phyloP scores from a whole-genome alignment of 2,113 vertebrate species.

The Spilogale gracilis region DNA sequence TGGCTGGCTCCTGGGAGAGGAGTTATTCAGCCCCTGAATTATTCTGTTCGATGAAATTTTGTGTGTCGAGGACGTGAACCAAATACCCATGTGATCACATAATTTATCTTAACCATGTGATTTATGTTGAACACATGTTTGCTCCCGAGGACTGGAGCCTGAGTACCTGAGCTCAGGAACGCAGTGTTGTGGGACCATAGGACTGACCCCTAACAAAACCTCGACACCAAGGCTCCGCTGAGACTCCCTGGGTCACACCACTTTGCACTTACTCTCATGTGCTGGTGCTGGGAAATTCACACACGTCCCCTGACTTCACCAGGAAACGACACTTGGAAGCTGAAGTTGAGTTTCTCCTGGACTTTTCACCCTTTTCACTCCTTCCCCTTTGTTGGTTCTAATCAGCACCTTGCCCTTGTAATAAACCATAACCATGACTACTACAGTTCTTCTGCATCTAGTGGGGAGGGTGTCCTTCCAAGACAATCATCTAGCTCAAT shows the following conservation, averaged over 20 bases:
- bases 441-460: background rate
- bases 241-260: background rate
- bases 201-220: background rate
- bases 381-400: background rate
- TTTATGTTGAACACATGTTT: background rate
- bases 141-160: background rate
- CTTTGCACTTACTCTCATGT: background rate
- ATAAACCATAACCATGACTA: background rate
- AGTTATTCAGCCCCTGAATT: background rate
- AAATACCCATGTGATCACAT: background rate
- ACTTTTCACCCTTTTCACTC: background rate
- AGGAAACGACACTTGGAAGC: background rate
- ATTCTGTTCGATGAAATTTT: background rate
- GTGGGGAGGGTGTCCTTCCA: background rate
- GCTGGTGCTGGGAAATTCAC: background rate
- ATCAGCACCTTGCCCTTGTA: background rate
- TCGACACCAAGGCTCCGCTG: background rate
- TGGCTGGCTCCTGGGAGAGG: background rate
- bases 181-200: fast-evolving
- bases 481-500: background rate
- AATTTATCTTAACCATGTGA: background rate
- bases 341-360: background rate
- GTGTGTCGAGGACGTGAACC: background rate
- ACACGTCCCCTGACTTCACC: too few species aligned
- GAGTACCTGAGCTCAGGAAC: background rate